Conservation (phyloP, 92 coral and sea anemone genomes). For the Montipora capitata region DNA sequence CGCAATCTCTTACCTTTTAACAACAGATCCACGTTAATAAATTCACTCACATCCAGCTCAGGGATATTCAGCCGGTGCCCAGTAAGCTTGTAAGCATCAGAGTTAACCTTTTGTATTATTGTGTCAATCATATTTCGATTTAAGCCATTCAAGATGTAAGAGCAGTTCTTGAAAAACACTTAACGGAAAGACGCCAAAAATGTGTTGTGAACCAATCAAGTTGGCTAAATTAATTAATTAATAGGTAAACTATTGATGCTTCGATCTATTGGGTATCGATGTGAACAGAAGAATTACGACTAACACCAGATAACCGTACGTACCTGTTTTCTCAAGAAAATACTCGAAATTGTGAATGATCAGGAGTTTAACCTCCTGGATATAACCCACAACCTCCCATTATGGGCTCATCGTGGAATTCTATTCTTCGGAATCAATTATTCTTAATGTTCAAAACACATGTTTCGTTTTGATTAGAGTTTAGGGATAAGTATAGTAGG, state of each 20-base stretch:
- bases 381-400: too few relatives aligned
- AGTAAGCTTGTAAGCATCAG: background rate
- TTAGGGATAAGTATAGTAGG: too few relatives aligned
- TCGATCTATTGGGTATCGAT: background rate
- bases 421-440: too few relatives aligned
- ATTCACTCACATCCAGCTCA: background rate
- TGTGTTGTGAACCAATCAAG: conserved; percentile 14
- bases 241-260: background rate
- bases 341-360: too few relatives aligned
- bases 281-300: too few relatives aligned
- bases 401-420: too few relatives aligned
- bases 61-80: background rate
- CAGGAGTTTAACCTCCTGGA: too few relatives aligned
- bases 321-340: too few relatives aligned
- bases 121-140: conserved; percentile 15
- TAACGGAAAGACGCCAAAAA: conserved; percentile 24
- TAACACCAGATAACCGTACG: too few relatives aligned
- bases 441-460: too few relatives aligned
- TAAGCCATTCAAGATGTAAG: conserved; percentile 1
- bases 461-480: too few relatives aligned
- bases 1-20: conserved; percentile 25
- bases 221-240: background rate
- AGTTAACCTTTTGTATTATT: conserved; percentile 9
- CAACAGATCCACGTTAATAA: background rate
- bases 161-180: background rate